Evolutionary conservation across 2,113 vertebrate genomes (phyloP).

Genomic region (Zonotrichia leucophrys): DNA sequence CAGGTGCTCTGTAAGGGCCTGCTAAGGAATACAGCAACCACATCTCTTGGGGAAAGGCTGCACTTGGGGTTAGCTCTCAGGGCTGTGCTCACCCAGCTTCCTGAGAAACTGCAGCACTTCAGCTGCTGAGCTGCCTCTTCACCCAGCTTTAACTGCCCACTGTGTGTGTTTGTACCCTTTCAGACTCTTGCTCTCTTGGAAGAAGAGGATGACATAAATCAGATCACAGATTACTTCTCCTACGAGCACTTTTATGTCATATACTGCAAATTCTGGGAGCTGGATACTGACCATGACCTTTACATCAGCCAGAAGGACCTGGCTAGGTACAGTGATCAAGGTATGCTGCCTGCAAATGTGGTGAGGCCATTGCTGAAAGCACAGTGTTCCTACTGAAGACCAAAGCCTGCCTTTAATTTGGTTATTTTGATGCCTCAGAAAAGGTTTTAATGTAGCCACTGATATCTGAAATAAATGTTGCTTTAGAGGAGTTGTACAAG

Average conservation of each 20-base stretch:
- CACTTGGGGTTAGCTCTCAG: neutral
- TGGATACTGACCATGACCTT: slow-evolving; percentile 97
- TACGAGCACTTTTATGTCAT: slow-evolving; percentile 99
- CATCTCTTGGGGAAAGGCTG: neutral
- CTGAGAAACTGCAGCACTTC: neutral
- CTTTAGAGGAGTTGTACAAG: neutral
- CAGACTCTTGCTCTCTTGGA: slow-evolving; percentile 94
- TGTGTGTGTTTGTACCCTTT: slow-evolving; percentile 54
- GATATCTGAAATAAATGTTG: neutral
- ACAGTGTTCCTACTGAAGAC: neutral
- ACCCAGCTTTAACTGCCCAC: neutral
- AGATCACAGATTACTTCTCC: slow-evolving; percentile 99
- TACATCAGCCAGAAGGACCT: slow-evolving; percentile 95
- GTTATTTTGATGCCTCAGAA: neutral
- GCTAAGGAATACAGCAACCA: neutral
- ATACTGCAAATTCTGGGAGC: slow-evolving; percentile 99
- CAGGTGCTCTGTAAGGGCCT: neutral
- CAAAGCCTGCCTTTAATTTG: neutral
- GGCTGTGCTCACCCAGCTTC: neutral
- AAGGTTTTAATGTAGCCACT: neutral
- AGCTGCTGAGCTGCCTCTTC: neutral
- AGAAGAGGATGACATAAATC: slow-evolving; percentile 99
- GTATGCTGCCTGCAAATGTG: slow-evolving; percentile 69
- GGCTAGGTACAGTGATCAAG: slow-evolving; percentile 93
- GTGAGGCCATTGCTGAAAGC: neutral